Conservation (phyloP, 2,797 vertebrate genomes). For the Scleropages formosus region DNA sequence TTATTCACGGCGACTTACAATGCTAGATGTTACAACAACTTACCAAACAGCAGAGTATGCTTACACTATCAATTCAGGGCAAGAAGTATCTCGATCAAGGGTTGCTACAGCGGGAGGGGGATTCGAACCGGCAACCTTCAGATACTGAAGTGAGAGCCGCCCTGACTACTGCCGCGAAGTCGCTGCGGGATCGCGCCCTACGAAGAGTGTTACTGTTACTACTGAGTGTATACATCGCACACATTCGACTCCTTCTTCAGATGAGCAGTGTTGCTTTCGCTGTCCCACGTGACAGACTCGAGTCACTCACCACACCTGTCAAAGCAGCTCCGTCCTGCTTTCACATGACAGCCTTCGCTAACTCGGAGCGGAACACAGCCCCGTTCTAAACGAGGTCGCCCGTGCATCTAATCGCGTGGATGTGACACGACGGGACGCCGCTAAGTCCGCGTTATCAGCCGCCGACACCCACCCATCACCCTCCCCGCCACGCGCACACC, state of each 20-base stretch:
- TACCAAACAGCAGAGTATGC: too few species aligned
- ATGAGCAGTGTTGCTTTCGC: not conserved
- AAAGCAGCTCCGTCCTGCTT: not conserved
- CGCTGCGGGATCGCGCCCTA: not conserved
- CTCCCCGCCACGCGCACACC: too few species aligned
- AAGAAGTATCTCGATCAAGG: too few species aligned
- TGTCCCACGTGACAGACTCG: not conserved
- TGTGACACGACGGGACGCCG: not conserved
- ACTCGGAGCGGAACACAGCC: not conserved
- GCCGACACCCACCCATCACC: not conserved
- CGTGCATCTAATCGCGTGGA: not conserved
- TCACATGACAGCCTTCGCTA: not conserved
- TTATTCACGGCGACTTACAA: too few species aligned
- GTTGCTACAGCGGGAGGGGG: too few species aligned
- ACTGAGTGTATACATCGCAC: not conserved
- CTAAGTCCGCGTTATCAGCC: not conserved
- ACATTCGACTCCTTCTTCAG: not conserved
- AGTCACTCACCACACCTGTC: conserved; percentile 2
- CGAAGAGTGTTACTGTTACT: not conserved
- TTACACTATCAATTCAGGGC: too few species aligned
- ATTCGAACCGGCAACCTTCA: too few species aligned
- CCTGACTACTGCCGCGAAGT: too few species aligned
- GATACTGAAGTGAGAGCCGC: too few species aligned
- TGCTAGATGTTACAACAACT: too few species aligned
- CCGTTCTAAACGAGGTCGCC: not conserved